These are phyloP conservation scores for Hoplodrina ambigua DNA, from an alignment of 2,888 invertebrate genomes.

Conservation along the genomic window DNA sequence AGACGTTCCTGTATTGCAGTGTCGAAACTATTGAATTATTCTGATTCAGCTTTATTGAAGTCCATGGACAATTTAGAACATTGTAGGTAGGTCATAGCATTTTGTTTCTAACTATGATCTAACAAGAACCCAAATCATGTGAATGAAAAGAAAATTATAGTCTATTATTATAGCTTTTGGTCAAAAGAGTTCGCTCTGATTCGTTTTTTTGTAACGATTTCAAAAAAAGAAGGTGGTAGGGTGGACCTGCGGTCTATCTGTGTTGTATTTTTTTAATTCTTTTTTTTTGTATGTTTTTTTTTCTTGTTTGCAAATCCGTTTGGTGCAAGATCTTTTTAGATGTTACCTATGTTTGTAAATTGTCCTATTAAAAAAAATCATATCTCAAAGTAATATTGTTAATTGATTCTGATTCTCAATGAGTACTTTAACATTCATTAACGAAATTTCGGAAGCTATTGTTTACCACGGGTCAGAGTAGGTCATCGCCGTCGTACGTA, in stretches of 20 bases:
- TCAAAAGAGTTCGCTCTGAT: too few relatives aligned
- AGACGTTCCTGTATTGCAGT: constrained; percentile 8
- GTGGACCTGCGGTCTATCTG: too few relatives aligned
- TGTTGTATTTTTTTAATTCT: too few relatives aligned
- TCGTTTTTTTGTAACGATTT: too few relatives aligned
- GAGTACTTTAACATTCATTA: background rate
- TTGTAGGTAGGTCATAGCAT: background rate
- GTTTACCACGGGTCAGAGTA: constrained; percentile 16
- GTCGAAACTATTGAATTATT: background rate
- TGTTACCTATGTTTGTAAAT: too few relatives aligned
- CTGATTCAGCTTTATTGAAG: constrained; percentile 1
- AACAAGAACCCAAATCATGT: background rate
- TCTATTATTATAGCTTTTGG: too few relatives aligned
- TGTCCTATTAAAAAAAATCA: background rate
- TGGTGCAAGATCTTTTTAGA: too few relatives aligned
- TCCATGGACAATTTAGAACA: background rate
- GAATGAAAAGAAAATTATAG: background rate
- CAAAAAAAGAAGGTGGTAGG: too few relatives aligned
- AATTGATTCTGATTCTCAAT: background rate
- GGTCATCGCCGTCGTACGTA: constrained; percentile 1
- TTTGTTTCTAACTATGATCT: background rate
- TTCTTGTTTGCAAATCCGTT: too few relatives aligned
- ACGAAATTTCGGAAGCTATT: constrained; percentile 29
- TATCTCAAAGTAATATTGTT: background rate
- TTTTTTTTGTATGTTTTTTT: too few relatives aligned